Evolutionary conservation across 2,888 invertebrate species (phyloP).

Genomic region (Andricus quercusramuli): DNA sequence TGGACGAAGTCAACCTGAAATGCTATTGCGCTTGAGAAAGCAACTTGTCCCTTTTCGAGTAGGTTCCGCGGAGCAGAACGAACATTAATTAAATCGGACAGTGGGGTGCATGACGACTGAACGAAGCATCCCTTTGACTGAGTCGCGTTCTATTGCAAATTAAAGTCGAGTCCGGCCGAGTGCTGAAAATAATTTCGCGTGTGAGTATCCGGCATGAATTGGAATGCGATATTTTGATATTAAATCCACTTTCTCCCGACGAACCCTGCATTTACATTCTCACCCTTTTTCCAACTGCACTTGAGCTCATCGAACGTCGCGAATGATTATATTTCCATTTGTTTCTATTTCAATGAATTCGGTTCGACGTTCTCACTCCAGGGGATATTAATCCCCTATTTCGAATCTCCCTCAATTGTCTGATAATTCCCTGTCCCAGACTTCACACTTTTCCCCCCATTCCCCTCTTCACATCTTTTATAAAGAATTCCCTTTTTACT

Average conservation of each 20-base stretch:
- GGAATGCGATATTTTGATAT: conserved; percentile 39
- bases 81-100: conserved; percentile 39
- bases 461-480: no score
- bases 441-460: no score
- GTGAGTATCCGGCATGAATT: conserved; percentile 27
- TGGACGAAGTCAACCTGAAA: conserved; percentile 16
- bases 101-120: conserved; percentile 14
- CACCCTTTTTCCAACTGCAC: not conserved
- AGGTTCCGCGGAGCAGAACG: conserved; percentile 21
- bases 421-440: not conserved
- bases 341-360: not conserved
- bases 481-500: no score
- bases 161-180: conserved; percentile 28
- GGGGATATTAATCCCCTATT: not conserved
- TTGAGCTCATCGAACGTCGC: not conserved
- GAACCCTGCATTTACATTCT: not conserved
- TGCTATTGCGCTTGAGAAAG: conserved; percentile 27
- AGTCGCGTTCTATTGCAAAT: conserved; percentile 37
- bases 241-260: not conserved
- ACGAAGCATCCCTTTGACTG: conserved; percentile 39
- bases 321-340: conserved; percentile 21
- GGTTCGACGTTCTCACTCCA: not conserved
- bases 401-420: not conserved
- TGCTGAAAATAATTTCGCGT: conserved; percentile 38
- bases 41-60: conserved; percentile 24